Conservation (phyloP, 2,113 vertebrate species). For the Oceanodroma tethys region DNA sequence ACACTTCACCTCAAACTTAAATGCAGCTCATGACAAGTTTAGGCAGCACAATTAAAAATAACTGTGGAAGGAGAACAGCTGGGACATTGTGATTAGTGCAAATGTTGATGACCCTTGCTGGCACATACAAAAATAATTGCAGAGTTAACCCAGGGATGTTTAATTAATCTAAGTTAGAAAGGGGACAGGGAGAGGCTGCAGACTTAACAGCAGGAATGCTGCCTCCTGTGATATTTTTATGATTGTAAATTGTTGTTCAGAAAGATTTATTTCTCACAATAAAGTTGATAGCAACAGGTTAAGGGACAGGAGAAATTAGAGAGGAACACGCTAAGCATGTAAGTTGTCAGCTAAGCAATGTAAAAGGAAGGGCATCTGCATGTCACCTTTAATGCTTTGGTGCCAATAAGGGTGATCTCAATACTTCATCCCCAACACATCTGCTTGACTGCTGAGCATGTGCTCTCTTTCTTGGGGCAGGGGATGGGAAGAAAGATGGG, state of each 20-base stretch:
- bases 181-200: not conserved
- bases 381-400: not conserved
- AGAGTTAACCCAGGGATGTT: not conserved
- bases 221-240: not conserved
- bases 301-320: not conserved
- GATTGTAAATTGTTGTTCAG: not conserved
- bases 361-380: not conserved
- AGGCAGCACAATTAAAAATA: constrained; percentile 48
- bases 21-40: constrained; percentile 43
- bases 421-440: not conserved
- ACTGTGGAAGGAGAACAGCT: not conserved
- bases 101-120: not conserved
- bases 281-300: constrained; percentile 1
- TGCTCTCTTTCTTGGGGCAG: not conserved
- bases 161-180: not conserved
- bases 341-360: not conserved
- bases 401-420: not conserved
- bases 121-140: not conserved
- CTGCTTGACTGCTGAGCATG: not conserved
- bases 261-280: not conserved
- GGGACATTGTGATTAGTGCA: constrained; percentile 13
- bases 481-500: not conserved
- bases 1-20: constrained; percentile 48
- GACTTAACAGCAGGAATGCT: not conserved
- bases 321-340: not conserved